Evolutionary conservation across 2,888 invertebrate genomes (phyloP).

Genomic region (Plagodis dolabraria): DNA sequence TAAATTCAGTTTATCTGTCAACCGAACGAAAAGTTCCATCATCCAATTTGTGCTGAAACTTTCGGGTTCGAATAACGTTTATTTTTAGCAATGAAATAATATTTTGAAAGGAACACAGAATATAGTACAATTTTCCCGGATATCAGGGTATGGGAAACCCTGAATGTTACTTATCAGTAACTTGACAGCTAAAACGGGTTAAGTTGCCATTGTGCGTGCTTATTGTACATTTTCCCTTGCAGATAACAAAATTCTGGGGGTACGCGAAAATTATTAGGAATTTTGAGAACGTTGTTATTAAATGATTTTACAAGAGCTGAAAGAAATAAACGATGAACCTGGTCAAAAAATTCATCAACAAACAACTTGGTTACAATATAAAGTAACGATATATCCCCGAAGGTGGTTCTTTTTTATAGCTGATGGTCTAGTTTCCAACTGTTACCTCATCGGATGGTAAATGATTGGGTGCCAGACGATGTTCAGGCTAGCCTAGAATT

Average conservation of each 20-base stretch:
- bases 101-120: slow-evolving; percentile 5
- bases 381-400: too few species aligned
- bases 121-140: slow-evolving; percentile 4
- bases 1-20: slow-evolving; percentile 16
- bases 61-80: slow-evolving; percentile 18
- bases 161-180: slow-evolving; percentile 17
- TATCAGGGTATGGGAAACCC: slow-evolving; percentile 8
- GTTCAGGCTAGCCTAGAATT: too few species aligned
- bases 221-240: slow-evolving; percentile 12
- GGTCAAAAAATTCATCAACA: too few species aligned
- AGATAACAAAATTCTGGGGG: neutral
- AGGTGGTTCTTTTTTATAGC: too few species aligned
- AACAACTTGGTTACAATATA: too few species aligned
- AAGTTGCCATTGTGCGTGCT: slow-evolving; percentile 18
- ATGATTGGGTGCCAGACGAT: too few species aligned
- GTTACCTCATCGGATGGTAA: too few species aligned
- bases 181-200: slow-evolving; percentile 23
- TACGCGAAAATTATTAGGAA: too few species aligned
- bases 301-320: too few species aligned
- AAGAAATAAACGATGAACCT: too few species aligned
- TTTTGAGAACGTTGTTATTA: too few species aligned
- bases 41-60: slow-evolving; percentile 22
- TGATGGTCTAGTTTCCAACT: too few species aligned
- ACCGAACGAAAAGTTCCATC: slow-evolving; percentile 17
- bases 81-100: slow-evolving; percentile 23